These are phyloP conservation scores for Odocoileus hemionus DNA, from an alignment of 2,113 vertebrate genomes.

Conservation along the genomic window DNA sequence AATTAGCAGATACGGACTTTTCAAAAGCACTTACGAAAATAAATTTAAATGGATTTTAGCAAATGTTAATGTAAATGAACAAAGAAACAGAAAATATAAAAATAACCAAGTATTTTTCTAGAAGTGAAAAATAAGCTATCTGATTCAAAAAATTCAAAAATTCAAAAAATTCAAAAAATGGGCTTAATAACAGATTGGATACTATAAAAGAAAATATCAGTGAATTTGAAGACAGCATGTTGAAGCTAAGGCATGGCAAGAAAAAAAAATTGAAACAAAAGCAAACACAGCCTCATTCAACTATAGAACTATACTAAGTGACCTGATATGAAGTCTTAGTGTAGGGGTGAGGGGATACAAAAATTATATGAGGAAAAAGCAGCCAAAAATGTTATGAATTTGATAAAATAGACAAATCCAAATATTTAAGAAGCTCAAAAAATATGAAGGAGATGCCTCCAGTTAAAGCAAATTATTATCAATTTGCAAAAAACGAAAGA, in stretches of 20 bases:
- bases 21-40: neutral
- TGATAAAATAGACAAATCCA: neutral
- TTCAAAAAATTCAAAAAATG: too few species aligned
- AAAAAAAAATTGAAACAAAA: neutral
- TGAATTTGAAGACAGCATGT: neutral
- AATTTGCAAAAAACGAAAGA: neutral
- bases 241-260: neutral
- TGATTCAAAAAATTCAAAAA: neutral
- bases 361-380: neutral
- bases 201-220: neutral
- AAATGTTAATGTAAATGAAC: neutral
- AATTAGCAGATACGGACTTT: neutral
- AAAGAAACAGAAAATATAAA: neutral
- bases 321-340: neutral
- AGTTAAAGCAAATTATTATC: neutral
- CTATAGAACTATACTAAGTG: neutral
- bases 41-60: neutral
- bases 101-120: neutral
- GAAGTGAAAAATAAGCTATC: neutral
- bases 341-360: neutral
- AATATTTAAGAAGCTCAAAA: neutral
- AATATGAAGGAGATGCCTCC: neutral
- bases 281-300: neutral
- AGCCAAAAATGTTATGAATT: neutral
- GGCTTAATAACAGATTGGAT: neutral